A percentile compares a stretch with the other conserved stretches of the same genome.
Conservation (phyloP, 2,113 vertebrate species). For the Cephalophus harveyi region DNA sequence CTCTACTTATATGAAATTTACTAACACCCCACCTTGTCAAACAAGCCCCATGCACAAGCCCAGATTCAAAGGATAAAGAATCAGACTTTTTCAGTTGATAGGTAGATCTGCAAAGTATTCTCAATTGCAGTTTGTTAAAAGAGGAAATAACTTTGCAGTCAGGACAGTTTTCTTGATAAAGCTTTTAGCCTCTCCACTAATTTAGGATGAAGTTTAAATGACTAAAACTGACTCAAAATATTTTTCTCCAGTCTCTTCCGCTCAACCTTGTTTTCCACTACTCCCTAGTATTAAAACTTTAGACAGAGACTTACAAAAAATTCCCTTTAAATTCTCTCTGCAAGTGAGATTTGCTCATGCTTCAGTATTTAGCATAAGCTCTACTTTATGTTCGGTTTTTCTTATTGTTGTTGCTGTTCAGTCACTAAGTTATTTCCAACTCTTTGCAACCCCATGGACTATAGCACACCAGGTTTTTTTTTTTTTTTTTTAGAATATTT, state of each 20-base stretch:
- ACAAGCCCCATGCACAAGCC: neutral
- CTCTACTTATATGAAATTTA: neutral
- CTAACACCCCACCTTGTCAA: neutral
- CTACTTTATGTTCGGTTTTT: neutral
- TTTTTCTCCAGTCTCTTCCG: neutral
- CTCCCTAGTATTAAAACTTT: neutral
- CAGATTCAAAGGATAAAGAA: neutral
- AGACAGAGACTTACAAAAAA: neutral
- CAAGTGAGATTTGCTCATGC: neutral
- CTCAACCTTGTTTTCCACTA: neutral
- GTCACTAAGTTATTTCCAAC: neutral
- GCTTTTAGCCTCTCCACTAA: neutral
- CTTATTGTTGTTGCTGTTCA: neutral
- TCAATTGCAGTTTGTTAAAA: neutral
- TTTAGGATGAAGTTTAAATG: neutral
- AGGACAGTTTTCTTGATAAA: neutral
- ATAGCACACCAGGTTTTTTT: neutral
- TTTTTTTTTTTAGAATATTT: no score
- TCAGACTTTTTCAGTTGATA: neutral
- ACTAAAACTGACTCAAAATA: neutral
- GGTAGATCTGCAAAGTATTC: neutral
- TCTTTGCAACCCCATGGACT: neutral
- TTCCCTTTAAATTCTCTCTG: neutral
- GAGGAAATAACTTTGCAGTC: neutral
- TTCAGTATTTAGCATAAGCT: neutral